phyloP scores from a whole-genome alignment of 2,888 invertebrate genomes.

The Zeuzera pyrina region DNA sequence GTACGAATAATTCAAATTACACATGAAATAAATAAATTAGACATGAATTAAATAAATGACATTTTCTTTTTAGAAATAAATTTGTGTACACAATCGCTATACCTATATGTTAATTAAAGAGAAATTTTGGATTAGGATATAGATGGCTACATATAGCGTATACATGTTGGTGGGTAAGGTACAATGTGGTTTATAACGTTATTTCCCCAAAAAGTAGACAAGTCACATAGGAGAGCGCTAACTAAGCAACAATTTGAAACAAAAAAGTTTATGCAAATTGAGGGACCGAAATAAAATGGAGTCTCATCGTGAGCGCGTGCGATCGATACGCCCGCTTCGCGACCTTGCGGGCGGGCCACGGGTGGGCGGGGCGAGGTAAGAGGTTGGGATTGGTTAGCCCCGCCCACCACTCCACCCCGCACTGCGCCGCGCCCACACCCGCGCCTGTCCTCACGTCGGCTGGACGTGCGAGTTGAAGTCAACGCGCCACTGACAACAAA shows the following conservation, averaged over 20 bases:
- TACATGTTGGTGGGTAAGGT: no score
- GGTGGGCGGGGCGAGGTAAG: constrained; percentile 59
- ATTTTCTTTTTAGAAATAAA: no score
- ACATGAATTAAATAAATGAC: no score
- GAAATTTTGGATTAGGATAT: no score
- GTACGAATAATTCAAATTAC: no score
- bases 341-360: constrained; percentile 64
- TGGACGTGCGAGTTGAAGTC: constrained; percentile 9
- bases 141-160: no score
- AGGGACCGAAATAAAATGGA: constrained; percentile 69
- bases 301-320: constrained; percentile 55
- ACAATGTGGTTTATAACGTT: no score
- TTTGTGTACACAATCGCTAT: no score
- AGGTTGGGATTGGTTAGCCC: constrained; percentile 54
- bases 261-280: constrained; percentile 70
- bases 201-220: not conserved
- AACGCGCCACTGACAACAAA: constrained; percentile 18
- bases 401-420: constrained; percentile 30
- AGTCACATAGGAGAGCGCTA: constrained; percentile 16
- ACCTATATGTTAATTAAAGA: no score
- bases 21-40: no score
- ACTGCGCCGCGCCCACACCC: constrained; percentile 22
- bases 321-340: constrained; percentile 61
- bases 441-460: constrained; percentile 25
- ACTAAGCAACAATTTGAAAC: constrained; percentile 47